Evolutionary conservation across 1,140 invertebrate species (phyloP), one percentile per base, ranked within the genome.

Genomic region (Pectinophora gossypiella): DNA sequence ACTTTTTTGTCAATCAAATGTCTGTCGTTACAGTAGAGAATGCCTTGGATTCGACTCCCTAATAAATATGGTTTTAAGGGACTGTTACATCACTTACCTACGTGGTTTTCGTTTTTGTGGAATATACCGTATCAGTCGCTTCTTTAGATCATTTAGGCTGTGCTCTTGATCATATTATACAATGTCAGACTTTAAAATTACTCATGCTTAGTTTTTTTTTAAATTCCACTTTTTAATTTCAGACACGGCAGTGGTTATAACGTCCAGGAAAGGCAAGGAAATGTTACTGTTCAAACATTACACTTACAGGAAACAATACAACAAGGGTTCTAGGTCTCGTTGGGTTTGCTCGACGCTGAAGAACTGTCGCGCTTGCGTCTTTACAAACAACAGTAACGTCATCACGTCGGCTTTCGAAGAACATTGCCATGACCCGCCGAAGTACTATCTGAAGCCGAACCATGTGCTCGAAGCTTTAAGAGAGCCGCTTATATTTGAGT

Each of bases 281-380:
- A 84, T 86, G 61, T 60, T 86, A 0, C 57, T 86, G 7, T 84
- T 74, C 54, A 64, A 68, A 1, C 66, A 70, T 10, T 85, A 74
- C 42, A 87, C 84, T 0, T 87, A 87, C 15, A 57, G 81, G 0
- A 80, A 73, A 48, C 80, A 85, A 38, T 85, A 85, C 49, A 47
- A 49, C 2, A 79, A 62, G 38, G 54, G 51, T 0, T 35, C 68
- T 2, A 73, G 68, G 18, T 50, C 56, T 2, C 67, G 81, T 48
- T 87, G 85, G 85, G 71, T 77, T 3, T 87, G 85, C 48, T 87
- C 83, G 0, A 85, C 78, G 0, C 49, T 65, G 35, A 83, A 82
- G 56, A 79, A 84, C 42, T 86, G 81, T 53, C 68, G 64, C 0
- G 81, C 66, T 0, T 65, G 51, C 19, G 71, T 85, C 12, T 81